Base-by-base conservation (phyloP, 2,797 vertebrate genomes). In the Oceanodroma leucorhoa region DNA sequence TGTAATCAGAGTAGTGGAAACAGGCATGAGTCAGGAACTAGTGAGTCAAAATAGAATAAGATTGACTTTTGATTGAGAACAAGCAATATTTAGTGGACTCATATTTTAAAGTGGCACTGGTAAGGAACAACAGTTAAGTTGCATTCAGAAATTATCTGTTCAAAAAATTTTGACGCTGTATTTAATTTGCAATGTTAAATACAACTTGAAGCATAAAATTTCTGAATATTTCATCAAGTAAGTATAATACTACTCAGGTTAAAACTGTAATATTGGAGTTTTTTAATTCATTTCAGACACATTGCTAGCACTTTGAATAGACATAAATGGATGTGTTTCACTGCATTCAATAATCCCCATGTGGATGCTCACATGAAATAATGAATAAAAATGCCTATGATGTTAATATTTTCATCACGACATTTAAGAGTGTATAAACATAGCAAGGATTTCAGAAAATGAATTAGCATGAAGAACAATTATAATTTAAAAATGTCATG, bases 341-440 rank as follows among this genome's bases (percentile, higher is more conserved):
- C 23, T 76, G 64, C 41, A 66, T 93, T 75, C 66, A 81, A 10
- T 84, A 91, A 83, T 92, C 11, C 27, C 54, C 66, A 54, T 67
- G 13, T 65, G 27, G 20, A 58, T 80, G 57, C 26, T 82, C 80
- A 75, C 40, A 75, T 40, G 54, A 84, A 83, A 54, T 69, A 94
- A 93, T 81, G 51, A 62, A 89, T 85, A 81, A 82, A 88, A 88
- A 83, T 85, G 55, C 40, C n/a, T 64, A 30, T 18, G 27, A 81
- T 61, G 54, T 50, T 85, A 89, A 77, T 50, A 62, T 85, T 94
- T 91, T 84, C 88, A 66, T 67, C 54, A 58, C 43, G 65, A 57
- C 73, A 89, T 95, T 91, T 92, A 88, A 64, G 40, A 81, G 30
- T 61, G 48, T 55, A 82, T 62, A 83, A 81, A 87, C 71, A 81